Base-by-base conservation (phyloP, 2,113 vertebrate species). In the Amphilophus citrinellus region DNA sequence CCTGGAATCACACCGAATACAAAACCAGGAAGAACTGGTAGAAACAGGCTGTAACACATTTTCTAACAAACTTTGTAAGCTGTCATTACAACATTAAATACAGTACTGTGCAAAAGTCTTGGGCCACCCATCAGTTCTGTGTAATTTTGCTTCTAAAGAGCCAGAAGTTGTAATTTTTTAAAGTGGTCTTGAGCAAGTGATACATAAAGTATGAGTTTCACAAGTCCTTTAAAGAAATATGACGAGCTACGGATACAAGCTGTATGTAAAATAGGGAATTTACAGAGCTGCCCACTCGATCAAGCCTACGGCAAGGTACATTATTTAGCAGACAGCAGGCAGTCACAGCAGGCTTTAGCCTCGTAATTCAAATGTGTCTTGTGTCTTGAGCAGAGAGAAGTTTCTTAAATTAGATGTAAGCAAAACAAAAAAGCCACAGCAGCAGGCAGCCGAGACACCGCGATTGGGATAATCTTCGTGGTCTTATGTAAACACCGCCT, bases 281-380 rank as follows among this genome's bases (percentile, higher is more conserved):
- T 61, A 84, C 50, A 7, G 80, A 68, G 76, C 79, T 20, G 10
- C 56, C 39, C 37, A 82, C 71, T 39, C 32, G 35, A 86, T 83
- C 3, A 35, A 58, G 57, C 47, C 84, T 37, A 24, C 0, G 4
- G 63, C 7, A 3, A 24, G 22, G 75, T 73, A 56, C 44, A 30
- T 27, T 1, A 82, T 84, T 60, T 47, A 37, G 35, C 73, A 79
- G 79, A 82, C 61, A 77, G 42, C 39, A 61, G 63, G 61, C 59
- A 78, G 68, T 65, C 76, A 13, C 83, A 77, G 63, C 76, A 61
- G 60, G 77, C 42, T 53, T 37, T 24, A 17, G 63, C 15, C 66
- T 42, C n/a, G 10, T 61, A 47, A 78, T 24, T 58, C 79, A 77
- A 76, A 66, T 86, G 78, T 59, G 85, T 91, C 87, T 50, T 8